A percentile compares a stretch with the other conserved stretches of the same genome.
Conservation (phyloP, 2,888 invertebrate species). For the Tetranychus piercei region DNA sequence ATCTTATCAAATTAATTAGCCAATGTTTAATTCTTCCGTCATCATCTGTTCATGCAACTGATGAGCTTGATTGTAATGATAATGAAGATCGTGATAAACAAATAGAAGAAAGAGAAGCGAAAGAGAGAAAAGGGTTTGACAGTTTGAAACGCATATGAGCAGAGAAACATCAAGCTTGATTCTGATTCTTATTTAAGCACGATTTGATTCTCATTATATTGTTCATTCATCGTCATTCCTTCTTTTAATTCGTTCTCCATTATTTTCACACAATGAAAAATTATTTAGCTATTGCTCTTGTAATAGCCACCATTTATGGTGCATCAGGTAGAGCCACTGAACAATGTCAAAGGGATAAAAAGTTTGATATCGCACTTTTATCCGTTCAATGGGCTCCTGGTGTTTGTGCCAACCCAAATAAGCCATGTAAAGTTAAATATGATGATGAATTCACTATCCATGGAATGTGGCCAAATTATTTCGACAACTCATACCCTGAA, state of each 20-base stretch:
- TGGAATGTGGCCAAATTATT: conserved; percentile 18
- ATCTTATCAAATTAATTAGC: neutral
- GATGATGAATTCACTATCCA: conserved; percentile 18
- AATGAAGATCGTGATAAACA: neutral
- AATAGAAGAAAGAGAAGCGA: neutral
- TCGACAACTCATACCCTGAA: conserved; percentile 12
- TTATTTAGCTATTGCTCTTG: no score
- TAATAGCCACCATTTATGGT: neutral
- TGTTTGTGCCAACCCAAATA: neutral
- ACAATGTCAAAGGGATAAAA: neutral
- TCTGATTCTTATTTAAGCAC: no score
- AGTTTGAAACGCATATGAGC: no score
- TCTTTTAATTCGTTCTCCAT: no score
- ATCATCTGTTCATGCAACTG: neutral
- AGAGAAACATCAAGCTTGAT: no score
- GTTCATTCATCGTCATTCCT: no score
- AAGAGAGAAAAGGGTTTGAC: neutral
- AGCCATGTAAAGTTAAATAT: conserved; percentile 5
- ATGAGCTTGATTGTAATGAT: neutral
- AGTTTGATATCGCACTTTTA: neutral
- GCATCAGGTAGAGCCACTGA: neutral
- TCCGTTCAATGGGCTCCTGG: neutral
- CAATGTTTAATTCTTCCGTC: neutral
- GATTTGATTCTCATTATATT: no score
- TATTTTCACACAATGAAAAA: no score